Base-by-base conservation (phyloP, 1,140 invertebrate species). In the Drosophila yakuba region DNA sequence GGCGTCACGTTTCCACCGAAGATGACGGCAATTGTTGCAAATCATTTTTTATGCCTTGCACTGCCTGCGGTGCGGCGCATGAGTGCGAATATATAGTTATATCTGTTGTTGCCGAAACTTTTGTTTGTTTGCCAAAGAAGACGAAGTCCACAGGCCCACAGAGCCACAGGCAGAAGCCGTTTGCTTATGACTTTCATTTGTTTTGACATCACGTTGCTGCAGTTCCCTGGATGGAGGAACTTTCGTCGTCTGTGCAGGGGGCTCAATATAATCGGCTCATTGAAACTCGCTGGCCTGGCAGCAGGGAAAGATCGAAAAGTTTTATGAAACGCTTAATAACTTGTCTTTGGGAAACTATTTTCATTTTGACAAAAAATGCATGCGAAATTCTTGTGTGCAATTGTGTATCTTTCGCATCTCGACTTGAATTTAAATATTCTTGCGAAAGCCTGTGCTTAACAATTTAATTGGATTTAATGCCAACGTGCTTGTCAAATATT, bases 1-100 rank as follows among this genome's bases (percentile, higher is more conserved):
- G 84, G 74, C 74, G 63, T 90, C 84, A 89, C 84, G 84, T 90
- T 89, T 85, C 74, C 54, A 54, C 61, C 41, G 57, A 75, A 83
- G 76, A 80, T 78, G 85, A 90, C 64, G 85, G 78, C 85, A 89
- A 90, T 89, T 90, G 80, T 85, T 90, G 85, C 85, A 85, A 89
- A 90, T 89, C 78, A 89, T 89, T 89, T 89, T 74, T 81, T 85
- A 90, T 90, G 76, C 72, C 84, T 60, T 51, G 58, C 74, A 73
- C 64, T 80, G 79, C 84, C 67, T 76, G 51, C 59, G 51, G 77
- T 48, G 35, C 45, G 41, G 41, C 14, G 35, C 35, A 71, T 58
- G 63, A 61, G 41, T 74, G 80, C 81, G 73, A 84, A 84, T 71
- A 84, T 71, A 71, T 69, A 71, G 67, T 69, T 71, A 71, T 56